Base-by-base conservation (phyloP, 2,113 vertebrate species). In the Notothenia rossii region DNA sequence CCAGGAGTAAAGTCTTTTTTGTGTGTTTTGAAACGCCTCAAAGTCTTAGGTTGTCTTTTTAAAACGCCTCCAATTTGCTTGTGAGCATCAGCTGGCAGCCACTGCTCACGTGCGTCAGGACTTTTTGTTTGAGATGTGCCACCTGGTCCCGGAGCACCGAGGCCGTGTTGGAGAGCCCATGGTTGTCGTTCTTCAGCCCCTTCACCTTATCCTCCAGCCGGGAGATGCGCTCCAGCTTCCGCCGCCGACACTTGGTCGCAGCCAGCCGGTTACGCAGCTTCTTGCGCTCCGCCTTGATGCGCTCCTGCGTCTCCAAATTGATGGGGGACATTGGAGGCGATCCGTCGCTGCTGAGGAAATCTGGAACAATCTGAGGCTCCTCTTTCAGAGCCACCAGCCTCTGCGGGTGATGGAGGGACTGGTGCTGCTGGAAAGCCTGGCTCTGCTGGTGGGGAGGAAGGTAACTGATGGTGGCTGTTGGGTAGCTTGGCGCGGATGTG, bases 191-290 rank as follows among this genome's bases (percentile, higher is more conserved):
- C 81, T 98, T 97, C 66, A 99, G 87, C 0, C 90, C 95, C 77
- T 97, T 97, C 80, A 99, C 97, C 71, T 98, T 97, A 43, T 99
- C 97, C 90, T 98, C 97, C 90, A 98, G 90, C 17, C 97, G 94
- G 11, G 97, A 94, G 93, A 98, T 98, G 74, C 97, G 95, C 92
- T 98, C 97, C 91, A 98, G 95, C 78, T 98, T 98, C 92, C 97
- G 94, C 92, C 95, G 91, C 85, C 97, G 95, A 92, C 97, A 98
- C 64, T 98, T 98, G 76, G 97, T 98, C 25, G 97, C 97, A 0
- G 97, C 97, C 76, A 97, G 86, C 10, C 97, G 96, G 95, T 97
- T 98, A 64, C 97, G 89, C 89, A 98, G 93, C 87, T 96, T 85
- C 92, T 98, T 96, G 77, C 97, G 92, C 91, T 98, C 97, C 51